Evolutionary conservation across 2,797 vertebrate genomes (phyloP).

Genomic region (Hirundo rustica): DNA sequence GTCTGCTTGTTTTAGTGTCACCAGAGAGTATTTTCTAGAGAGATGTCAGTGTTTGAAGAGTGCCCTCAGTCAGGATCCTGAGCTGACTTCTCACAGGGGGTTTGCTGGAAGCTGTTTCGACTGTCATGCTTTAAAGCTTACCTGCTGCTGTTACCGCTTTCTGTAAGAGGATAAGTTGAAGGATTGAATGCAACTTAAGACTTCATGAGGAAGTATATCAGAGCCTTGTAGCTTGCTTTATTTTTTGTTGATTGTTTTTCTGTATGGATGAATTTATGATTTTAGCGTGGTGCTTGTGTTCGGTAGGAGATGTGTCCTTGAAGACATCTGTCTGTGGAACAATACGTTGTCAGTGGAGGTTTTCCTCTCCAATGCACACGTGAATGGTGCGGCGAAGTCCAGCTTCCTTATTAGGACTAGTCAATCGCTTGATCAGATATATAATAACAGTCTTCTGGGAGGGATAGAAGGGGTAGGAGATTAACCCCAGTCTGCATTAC

Average conservation of each 20-base stretch:
- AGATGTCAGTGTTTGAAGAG: background rate
- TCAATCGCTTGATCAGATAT: background rate
- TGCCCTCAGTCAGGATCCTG: background rate
- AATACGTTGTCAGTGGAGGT: background rate
- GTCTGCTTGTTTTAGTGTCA: conserved; percentile 37
- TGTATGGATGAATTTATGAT: background rate
- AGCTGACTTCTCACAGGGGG: background rate
- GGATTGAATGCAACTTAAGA: background rate
- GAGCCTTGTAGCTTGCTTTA: background rate
- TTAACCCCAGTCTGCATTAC: conserved; percentile 1
- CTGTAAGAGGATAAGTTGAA: background rate
- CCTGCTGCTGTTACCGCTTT: background rate
- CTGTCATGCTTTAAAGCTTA: background rate
- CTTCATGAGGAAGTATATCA: background rate
- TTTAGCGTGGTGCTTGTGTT: background rate
- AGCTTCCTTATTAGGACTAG: background rate
- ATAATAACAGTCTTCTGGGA: background rate
- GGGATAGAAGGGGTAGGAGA: background rate
- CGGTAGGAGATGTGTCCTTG: background rate
- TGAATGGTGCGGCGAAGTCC: background rate
- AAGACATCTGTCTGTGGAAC: background rate
- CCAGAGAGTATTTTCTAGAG: background rate
- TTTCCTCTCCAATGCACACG: background rate
- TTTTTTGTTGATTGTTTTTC: background rate
- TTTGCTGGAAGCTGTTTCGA: background rate